Evolutionary conservation across 2,888 invertebrate species (phyloP).

Genomic region (Bugulina stolonifera): DNA sequence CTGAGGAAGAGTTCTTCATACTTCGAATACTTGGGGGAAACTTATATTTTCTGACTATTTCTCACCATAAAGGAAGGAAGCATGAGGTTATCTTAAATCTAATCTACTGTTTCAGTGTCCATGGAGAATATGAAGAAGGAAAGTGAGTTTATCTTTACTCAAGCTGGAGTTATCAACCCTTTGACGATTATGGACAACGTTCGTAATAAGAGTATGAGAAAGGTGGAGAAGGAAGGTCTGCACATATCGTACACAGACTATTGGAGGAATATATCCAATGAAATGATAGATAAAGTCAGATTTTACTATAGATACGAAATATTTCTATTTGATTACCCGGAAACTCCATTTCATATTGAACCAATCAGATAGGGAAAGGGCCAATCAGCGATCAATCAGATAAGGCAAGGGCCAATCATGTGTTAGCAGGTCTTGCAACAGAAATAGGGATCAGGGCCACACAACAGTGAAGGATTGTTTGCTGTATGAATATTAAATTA

Average conservation of each 20-base stretch:
- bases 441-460: no score
- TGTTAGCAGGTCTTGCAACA: no score
- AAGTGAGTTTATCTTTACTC: constrained; percentile 2
- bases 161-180: constrained; percentile 5
- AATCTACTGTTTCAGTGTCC: not conserved
- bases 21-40: no score
- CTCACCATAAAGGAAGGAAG: no score
- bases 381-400: no score
- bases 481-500: not conserved
- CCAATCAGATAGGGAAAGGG: no score
- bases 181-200: not conserved
- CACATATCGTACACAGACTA: not conserved
- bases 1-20: no score
- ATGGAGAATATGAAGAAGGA: not conserved
- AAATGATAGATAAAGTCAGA: constrained; percentile 1
- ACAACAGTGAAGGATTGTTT: not conserved
- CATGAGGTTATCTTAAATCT: no score
- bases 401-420: no score
- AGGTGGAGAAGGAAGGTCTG: not conserved
- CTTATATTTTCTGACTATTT: no score
- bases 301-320: constrained; percentile 16
- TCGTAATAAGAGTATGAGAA: not conserved
- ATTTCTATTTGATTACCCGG: constrained; percentile 9
- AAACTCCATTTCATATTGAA: constrained; percentile 16
- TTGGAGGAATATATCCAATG: not conserved